Base-by-base conservation (phyloP, 2,113 vertebrate species). In the Strigops habroptila region DNA sequence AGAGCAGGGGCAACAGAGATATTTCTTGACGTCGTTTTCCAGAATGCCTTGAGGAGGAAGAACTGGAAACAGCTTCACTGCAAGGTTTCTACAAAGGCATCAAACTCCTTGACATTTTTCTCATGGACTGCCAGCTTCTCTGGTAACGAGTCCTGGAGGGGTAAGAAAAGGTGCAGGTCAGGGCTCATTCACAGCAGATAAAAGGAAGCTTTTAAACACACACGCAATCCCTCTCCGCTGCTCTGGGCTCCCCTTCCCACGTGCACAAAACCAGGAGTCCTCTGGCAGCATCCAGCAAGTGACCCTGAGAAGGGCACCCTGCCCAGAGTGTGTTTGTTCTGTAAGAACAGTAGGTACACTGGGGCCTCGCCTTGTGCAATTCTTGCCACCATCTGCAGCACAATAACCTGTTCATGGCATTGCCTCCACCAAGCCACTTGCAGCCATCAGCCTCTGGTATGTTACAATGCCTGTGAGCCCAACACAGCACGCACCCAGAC, bases 31-130 rank as follows among this genome's bases (percentile, higher is more conserved):
- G 46, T 76, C 59, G 44, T 94, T 83, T 88, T 96, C 91, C 79
- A 86, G 88, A 90, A 93, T 93, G 74, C 67, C 79, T 87, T 51
- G 91, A 92, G 67, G 74, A 94, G 67, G 73, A 94, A 86, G 86
- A 59, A 86, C 74, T 89, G 81, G 46, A 37, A 88, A 74, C 39
- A 52, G 70, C 90, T 95, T 98, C 98, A 99, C 97, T 99, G 99
- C 86, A 99, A 98, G 77, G 99, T 99, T 95, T 99, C 99, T 86
- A 99, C 99, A 88, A 99, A 99, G n/a, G 99, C 99, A 76, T 99
- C 99, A 80, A 99, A 99, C 96, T 99, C 99, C 63, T 99, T 99
- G 18, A 99, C 99, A 13, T 99, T 99, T 90, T 99, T 99, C 98
- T 99, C 99, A 0, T 99, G 99, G 70, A 99, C 98, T 55, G 99